A percentile compares a stretch with the other conserved stretches of the same genome.
These are phyloP conservation scores for Argyrosomus regius DNA, from an alignment of 2,797 vertebrate species.

Conservation along the genomic window DNA sequence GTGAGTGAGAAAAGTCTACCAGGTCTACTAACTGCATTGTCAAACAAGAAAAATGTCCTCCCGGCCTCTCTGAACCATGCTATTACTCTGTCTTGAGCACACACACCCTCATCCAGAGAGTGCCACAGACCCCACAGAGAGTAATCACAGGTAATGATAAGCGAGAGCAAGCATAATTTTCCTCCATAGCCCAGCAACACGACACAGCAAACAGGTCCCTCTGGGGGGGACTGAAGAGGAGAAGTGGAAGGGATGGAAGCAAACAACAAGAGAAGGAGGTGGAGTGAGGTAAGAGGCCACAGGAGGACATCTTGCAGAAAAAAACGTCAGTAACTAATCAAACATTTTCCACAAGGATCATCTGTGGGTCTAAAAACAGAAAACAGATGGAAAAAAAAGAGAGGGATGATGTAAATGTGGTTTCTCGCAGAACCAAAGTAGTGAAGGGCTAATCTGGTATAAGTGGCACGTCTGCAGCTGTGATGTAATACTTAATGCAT, in stretches of 20 bases:
- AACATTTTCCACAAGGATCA: constrained; percentile 11
- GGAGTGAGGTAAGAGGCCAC: neutral
- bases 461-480: constrained; percentile 59
- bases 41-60: constrained; percentile 24
- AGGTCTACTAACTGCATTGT: neutral
- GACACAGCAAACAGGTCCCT: constrained; percentile 15
- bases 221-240: neutral
- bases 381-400: neutral
- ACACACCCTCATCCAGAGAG: neutral
- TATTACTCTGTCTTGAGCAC: neutral
- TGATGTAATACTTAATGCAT: constrained; percentile 76
- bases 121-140: constrained; percentile 10
- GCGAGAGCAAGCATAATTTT: constrained; percentile 25
- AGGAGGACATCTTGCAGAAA: neutral
- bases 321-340: neutral
- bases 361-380: neutral
- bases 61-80: neutral
- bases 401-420: constrained; percentile 10
- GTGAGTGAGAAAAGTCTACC: neutral
- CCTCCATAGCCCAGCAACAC: constrained; percentile 28
- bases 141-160: constrained; percentile 31
- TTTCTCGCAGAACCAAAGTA: constrained; percentile 22
- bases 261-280: constrained; percentile 6
- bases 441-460: constrained; percentile 40
- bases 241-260: neutral